phyloP scores from a whole-genome alignment of 1,140 invertebrate species.

The Drosophila arawakana region DNA sequence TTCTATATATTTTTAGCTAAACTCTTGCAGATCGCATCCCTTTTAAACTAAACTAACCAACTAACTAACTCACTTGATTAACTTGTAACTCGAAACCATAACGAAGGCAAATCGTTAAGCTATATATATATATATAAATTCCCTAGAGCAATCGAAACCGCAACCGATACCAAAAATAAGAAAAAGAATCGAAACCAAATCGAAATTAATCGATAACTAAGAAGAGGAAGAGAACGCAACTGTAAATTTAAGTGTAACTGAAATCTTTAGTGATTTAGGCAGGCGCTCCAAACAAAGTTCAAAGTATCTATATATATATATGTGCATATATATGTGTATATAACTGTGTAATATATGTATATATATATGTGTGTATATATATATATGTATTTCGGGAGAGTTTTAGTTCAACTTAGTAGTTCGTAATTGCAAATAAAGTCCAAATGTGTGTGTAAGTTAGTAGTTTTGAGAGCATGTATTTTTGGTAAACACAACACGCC shows the following conservation, averaged over 20 bases:
- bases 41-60: constrained; percentile 61
- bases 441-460: constrained; percentile 43
- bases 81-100: constrained; percentile 20
- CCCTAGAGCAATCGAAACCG: constrained; percentile 19
- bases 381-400: background rate
- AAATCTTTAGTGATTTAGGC: constrained; percentile 36
- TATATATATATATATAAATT: constrained; percentile 12
- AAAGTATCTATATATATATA: constrained; percentile 26
- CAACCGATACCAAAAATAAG: constrained; percentile 1
- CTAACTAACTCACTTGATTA: constrained; percentile 37
- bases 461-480: constrained; percentile 46
- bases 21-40: constrained; percentile 72
- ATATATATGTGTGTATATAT: background rate
- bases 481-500: constrained; percentile 45
- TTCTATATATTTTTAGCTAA: constrained; percentile 82
- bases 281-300: constrained; percentile 44
- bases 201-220: background rate
- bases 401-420: constrained; percentile 38
- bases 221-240: constrained; percentile 10
- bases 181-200: background rate
- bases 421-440: constrained; percentile 32
- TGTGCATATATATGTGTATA: background rate
- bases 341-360: background rate
- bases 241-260: constrained; percentile 5
- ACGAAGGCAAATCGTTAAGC: constrained; percentile 20